These are phyloP conservation scores for Trissolcus basalis DNA, from an alignment of 1,140 invertebrate species.

Conservation along the genomic window DNA sequence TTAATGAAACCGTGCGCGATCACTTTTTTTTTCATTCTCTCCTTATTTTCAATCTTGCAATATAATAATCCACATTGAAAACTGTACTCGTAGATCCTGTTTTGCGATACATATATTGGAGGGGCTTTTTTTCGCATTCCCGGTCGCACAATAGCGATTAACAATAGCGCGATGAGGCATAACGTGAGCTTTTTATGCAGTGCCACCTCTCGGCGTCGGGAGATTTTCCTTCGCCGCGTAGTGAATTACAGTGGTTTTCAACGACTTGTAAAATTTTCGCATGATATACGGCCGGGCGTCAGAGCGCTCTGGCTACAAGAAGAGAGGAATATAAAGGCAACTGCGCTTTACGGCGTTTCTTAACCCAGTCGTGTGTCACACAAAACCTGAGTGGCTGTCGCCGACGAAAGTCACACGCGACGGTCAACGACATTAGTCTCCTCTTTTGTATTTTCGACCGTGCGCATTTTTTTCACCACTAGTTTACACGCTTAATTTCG, in stretches of 20 bases:
- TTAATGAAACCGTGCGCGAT: no score
- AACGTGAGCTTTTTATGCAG: constrained; percentile 44
- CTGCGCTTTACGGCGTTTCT: constrained; percentile 52
- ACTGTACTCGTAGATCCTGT: constrained; percentile 14
- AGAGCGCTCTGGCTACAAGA: constrained; percentile 30
- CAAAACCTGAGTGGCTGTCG: constrained; percentile 51
- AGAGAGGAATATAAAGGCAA: constrained; percentile 56
- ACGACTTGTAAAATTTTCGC: constrained; percentile 62
- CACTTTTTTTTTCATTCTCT: no score
- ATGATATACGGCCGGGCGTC: constrained; percentile 61
- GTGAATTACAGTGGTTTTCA: constrained; percentile 59
- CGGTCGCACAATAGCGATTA: constrained; percentile 30
- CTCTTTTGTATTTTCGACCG: constrained; percentile 45
- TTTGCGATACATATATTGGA: constrained; percentile 38
- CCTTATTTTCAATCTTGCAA: neutral
- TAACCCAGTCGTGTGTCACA: constrained; percentile 53
- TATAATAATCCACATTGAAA: constrained; percentile 6
- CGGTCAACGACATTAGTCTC: constrained; percentile 52
- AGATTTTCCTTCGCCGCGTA: constrained; percentile 53
- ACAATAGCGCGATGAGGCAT: constrained; percentile 36
- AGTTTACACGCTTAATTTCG: constrained; percentile 4
- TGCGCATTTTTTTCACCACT: constrained; percentile 38
- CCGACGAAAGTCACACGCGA: constrained; percentile 52
- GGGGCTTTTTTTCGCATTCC: constrained; percentile 31
- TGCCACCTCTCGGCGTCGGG: constrained; percentile 39